A percentile compares a stretch with the other conserved stretches of the same genome.
Evolutionary conservation across 1,140 invertebrate species (phyloP).

Genomic region (Sinella curviseta): DNA sequence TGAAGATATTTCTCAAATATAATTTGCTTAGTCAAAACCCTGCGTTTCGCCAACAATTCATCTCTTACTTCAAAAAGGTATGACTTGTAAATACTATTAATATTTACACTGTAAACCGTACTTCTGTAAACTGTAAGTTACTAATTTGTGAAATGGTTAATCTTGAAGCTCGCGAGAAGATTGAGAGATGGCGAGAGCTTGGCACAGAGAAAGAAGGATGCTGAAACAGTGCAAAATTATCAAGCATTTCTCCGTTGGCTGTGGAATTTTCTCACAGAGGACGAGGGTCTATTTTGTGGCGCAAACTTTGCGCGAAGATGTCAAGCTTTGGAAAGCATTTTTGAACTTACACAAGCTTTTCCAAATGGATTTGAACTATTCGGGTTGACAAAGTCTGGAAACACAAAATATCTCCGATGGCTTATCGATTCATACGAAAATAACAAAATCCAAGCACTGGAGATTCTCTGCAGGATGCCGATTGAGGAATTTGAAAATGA

Average conservation of each 20-base stretch:
- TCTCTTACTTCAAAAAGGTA: conserved; percentile 58
- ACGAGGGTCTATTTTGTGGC: conserved; percentile 62
- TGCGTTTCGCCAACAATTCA: conserved; percentile 57
- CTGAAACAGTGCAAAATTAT: conserved; percentile 50
- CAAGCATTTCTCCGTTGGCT: conserved; percentile 60
- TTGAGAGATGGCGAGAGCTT: conserved; percentile 35
- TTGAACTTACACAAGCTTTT: conserved; percentile 47
- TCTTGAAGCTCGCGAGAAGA: conserved; percentile 36
- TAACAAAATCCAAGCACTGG: conserved; percentile 56
- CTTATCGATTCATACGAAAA: conserved; percentile 59
- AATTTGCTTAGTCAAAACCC: conserved; percentile 73
- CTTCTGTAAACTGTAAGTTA: not conserved
- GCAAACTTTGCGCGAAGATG: conserved; percentile 70
- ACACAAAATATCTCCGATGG: conserved; percentile 51
- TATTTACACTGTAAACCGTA: too few relatives aligned
- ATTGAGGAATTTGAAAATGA: conserved; percentile 44
- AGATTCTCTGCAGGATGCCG: conserved; percentile 55
- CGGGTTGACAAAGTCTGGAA: conserved; percentile 27
- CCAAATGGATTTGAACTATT: conserved; percentile 39
- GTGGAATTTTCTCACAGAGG: conserved; percentile 59
- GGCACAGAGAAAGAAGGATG: conserved; percentile 49
- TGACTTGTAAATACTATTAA: conserved; percentile 45
- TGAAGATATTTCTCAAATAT: conserved; percentile 66
- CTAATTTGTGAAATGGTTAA: conserved; percentile 21
- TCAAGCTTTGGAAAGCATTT: conserved; percentile 64